A percentile compares a stretch with the other conserved stretches of the same genome.
These are phyloP conservation scores for Danionella cerebrum DNA, from an alignment of 2,113 vertebrate genomes.

Conservation along the genomic window DNA sequence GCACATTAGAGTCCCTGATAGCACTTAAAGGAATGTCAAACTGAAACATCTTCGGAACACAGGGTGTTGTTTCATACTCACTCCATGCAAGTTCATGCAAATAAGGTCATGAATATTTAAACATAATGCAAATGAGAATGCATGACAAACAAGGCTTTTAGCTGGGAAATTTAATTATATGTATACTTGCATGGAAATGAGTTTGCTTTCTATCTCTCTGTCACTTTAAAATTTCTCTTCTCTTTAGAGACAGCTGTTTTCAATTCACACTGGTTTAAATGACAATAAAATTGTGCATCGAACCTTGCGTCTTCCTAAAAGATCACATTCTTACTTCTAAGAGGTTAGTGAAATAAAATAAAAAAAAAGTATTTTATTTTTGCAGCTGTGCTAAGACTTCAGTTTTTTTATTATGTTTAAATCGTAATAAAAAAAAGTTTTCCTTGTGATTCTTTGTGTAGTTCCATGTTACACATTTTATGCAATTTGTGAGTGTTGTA, in stretches of 20 bases:
- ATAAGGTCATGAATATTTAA: conserved; percentile 66
- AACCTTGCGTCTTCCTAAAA: conserved; percentile 26
- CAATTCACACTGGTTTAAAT: conserved; percentile 45
- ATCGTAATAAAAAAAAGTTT: too few relatives aligned
- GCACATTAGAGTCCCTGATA: conserved; percentile 29
- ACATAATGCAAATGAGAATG: conserved; percentile 55
- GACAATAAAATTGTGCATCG: conserved; percentile 34
- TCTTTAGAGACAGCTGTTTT: conserved; percentile 24
- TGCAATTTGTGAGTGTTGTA: too few relatives aligned
- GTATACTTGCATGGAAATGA: conserved; percentile 56
- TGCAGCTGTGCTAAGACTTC: too few relatives aligned
- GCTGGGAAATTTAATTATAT: conserved; percentile 64
- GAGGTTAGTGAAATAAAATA: too few relatives aligned
- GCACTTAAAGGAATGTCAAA: conserved; percentile 38
- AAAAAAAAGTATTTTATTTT: too few relatives aligned
- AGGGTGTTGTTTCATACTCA: conserved; percentile 43
- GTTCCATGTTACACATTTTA: too few relatives aligned
- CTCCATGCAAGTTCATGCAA: conserved; percentile 55
- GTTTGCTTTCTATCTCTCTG: conserved; percentile 43
- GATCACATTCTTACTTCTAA: background rate
- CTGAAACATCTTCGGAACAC: conserved; percentile 26
- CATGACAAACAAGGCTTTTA: conserved; percentile 63
- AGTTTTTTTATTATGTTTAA: too few relatives aligned
- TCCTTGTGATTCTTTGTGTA: too few relatives aligned
- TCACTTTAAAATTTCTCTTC: background rate